Base-by-base conservation (phyloP, 2,888 invertebrate species). In the Chrysodeixis includens region DNA sequence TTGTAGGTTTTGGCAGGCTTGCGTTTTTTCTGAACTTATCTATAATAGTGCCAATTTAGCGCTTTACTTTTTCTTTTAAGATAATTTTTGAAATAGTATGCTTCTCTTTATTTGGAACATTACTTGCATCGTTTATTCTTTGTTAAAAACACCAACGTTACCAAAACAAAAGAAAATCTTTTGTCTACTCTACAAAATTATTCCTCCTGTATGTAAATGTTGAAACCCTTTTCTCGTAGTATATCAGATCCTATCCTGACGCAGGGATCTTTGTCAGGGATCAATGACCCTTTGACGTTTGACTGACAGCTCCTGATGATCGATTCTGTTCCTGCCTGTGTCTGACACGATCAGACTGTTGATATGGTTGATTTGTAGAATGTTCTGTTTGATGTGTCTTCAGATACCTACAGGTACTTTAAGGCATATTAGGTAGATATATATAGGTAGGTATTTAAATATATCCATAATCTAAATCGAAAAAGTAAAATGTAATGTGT, bases 141-240 rank as follows among this genome's bases (percentile, higher is more conserved):
- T n/a, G n/a, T n/a, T n/a, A n/a, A n/a, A n/a, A n/a, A n/a, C n/a
- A n/a, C n/a, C n/a, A n/a, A 6, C 26, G 7, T 14, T 14, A n/a
- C n/a, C n/a, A 40, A 40, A 40, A n/a, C 40, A n/a, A 40, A n/a
- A n/a, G n/a, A n/a, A 40, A 40, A 40, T 12, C 40, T 40, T 40
- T 6, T 40, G n/a, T 40, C 5, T 40, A 40, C 6, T 12, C n/a
- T 14, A 40, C 40, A 40, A 40, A 40, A n/a, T 5, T 4, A n/a
- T 40, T 6, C 3, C n/a, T n/a, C n/a, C n/a, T 40, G 14, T 40
- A 40, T 40, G n/a, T 40, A 40, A 40, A 40, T n/a, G 40, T 40
- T n/a, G 6, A 6, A n/a, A 40, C 7, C 40, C 40, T 40, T 40
- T 40, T 14, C 40, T 6, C n/a, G 5, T 0, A n/a, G 40, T n/a